Conservation (phyloP, 2,113 vertebrate species). For the Entelurus aequoreus region DNA sequence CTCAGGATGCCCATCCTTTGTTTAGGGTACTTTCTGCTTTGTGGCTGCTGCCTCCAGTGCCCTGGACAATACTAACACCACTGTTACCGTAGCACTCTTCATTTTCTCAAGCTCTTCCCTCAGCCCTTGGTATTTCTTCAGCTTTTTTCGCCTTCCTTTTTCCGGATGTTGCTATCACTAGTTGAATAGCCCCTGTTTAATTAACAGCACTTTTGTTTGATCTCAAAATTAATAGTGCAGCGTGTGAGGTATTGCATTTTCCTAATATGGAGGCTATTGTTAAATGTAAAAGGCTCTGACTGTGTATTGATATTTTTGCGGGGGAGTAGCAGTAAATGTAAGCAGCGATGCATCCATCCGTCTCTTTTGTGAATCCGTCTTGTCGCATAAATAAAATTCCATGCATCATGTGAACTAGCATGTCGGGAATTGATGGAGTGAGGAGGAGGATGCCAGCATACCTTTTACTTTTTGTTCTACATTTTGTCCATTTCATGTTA, state of each 20-base stretch:
- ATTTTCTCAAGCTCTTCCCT: no score
- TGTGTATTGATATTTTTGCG: not conserved
- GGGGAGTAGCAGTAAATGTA: not conserved
- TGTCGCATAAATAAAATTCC: slow-evolving; percentile 60
- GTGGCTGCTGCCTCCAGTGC: no score
- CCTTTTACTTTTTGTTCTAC: slow-evolving; percentile 2
- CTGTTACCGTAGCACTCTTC: no score
- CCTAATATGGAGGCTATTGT: not conserved
- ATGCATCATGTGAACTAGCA: slow-evolving; percentile 54
- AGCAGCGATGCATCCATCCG: slow-evolving; percentile 9
- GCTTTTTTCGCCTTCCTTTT: no score
- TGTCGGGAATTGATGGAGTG: slow-evolving; percentile 59
- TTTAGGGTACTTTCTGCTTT: no score
- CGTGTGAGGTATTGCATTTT: not conserved
- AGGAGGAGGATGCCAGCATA: slow-evolving; percentile 39
- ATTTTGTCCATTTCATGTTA: not conserved
- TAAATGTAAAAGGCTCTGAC: not conserved
- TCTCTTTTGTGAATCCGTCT: slow-evolving; percentile 36
- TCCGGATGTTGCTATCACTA: no score
- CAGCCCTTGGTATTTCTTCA: no score
- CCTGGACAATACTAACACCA: no score
- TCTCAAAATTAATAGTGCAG: not conserved
- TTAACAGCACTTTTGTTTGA: not conserved
- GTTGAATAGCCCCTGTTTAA: not conserved
- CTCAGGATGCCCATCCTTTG: no score